Percentiles rank a stretch among this genome's conserved stretches.
phyloP scores from a whole-genome alignment of 2,888 invertebrate genomes.

The Aradus depressus region DNA sequence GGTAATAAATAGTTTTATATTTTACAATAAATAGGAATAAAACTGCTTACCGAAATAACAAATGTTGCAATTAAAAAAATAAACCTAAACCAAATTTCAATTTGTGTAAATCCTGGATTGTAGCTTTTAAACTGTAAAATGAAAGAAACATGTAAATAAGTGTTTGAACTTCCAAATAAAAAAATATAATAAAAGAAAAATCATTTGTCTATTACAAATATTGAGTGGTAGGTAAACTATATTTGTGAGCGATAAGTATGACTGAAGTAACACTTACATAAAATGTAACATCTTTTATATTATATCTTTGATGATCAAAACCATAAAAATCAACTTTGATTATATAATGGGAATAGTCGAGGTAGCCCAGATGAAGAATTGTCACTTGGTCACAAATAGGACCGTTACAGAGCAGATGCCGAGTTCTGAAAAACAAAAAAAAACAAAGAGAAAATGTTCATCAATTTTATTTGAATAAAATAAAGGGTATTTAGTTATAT shows the following conservation, averaged over 20 bases:
- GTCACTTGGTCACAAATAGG: conserved; percentile 79
- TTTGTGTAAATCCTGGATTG: conserved; percentile 90
- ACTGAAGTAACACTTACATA: conserved; percentile 78
- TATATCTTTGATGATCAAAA: conserved; percentile 71
- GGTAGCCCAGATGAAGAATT: conserved; percentile 75
- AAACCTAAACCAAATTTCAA: conserved; percentile 95
- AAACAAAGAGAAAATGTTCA: background rate
- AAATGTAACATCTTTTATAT: conserved; percentile 70
- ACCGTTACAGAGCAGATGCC: conserved; percentile 68
- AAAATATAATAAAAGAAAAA: conserved; percentile 6
- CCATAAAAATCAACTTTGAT: conserved; percentile 75
- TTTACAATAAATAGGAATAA: background rate
- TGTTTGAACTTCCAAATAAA: background rate
- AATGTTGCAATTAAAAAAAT: conserved; percentile 83
- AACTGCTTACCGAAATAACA: conserved; percentile 63
- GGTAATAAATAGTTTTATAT: too few species aligned
- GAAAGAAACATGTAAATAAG: background rate
- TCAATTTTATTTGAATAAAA: background rate
- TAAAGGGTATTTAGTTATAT: background rate
- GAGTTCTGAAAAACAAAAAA: conserved; percentile 46
- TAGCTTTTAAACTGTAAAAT: conserved; percentile 83
- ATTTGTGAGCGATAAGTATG: conserved; percentile 2
- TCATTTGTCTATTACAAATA: background rate
- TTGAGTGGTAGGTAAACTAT: background rate
- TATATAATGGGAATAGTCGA: conserved; percentile 80